A percentile compares a stretch with the other conserved stretches of the same genome.
Conservation (phyloP, 2,888 invertebrate genomes). For the Apodemia mormo region DNA sequence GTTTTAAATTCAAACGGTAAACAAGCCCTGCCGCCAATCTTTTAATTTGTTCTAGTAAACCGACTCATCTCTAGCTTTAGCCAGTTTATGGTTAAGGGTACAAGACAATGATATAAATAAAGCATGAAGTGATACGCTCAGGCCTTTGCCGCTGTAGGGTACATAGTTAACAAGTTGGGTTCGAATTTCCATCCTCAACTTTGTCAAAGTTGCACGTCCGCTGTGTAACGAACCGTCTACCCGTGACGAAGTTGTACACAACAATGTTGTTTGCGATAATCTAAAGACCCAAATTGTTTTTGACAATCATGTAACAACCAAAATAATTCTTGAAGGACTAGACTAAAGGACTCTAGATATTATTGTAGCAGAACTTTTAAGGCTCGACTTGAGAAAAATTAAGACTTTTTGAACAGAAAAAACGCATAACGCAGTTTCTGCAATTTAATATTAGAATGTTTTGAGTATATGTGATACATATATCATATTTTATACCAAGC, state of each 20-base stretch:
- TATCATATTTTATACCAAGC: too few species aligned
- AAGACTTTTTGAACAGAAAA: too few species aligned
- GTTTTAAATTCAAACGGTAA: too few species aligned
- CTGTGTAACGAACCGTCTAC: constrained; percentile 51
- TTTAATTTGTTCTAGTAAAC: neutral
- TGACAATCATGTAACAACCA: neutral
- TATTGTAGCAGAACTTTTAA: too few species aligned
- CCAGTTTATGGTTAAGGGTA: neutral
- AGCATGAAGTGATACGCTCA: neutral
- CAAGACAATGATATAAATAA: neutral
- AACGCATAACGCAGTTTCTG: too few species aligned
- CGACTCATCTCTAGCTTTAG: neutral
- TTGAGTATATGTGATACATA: too few species aligned
- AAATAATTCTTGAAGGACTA: neutral
- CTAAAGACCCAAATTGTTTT: neutral
- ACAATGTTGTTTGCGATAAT: constrained; percentile 19
- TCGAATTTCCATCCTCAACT: constrained; percentile 38
- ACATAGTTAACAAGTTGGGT: constrained; percentile 40
- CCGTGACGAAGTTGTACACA: constrained; percentile 31
- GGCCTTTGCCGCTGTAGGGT: constrained; percentile 19
- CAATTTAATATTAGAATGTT: too few species aligned
- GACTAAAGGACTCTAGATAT: too few species aligned
- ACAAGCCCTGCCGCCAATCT: neutral
- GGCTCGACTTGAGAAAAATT: too few species aligned
- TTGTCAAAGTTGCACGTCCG: constrained; percentile 43